Base-by-base conservation (phyloP, 2,888 invertebrate genomes). In the Gastrophysa polygoni region DNA sequence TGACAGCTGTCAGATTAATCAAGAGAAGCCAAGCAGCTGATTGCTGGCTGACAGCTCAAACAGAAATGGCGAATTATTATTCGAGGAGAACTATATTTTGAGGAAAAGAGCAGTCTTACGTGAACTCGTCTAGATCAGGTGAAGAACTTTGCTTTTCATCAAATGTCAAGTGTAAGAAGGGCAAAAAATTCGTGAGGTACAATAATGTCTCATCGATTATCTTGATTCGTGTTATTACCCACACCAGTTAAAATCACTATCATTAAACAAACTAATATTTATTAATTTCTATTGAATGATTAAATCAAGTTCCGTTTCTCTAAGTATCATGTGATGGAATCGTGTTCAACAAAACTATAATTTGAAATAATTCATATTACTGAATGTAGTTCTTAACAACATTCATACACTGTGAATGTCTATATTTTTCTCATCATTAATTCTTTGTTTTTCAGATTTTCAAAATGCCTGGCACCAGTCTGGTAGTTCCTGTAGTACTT, bases 401-500 rank as follows among this genome's bases (percentile, higher is more conserved):
- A 47, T 44, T n/a, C n/a, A n/a, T n/a, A n/a, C 11, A 17, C 20
- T n/a, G n/a, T 28, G 55, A 16, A 18, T 56, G 43, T 34, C 29
- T 6, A 6, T 24, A 54, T 16, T 28, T 20, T 16, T 10, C 16
- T 11, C 28, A n/a, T n/a, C n/a, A 24, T 29, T 6, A 18, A 44
- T 46, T 32, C 28, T 18, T n/a, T 38, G 6, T 29, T 60, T 57
- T 66, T 57, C 61, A 64, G 61, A 38, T 70, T 67, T 60, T 51
- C 56, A 66, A 60, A 60, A 91, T 92, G 86, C 91, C 91, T 54
- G 92, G 92, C 71, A 93, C 92, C 63, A 94, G 93, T 83, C 85
- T 99, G 69, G 96, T 98, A 61, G 95, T 99, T 55, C 99, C 99
- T 0, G 92, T 99, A 63, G 96, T 98, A 64, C 84, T 99, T 58